Conservation (phyloP, 2,113 vertebrate genomes). For the Camelus bactrianus region DNA sequence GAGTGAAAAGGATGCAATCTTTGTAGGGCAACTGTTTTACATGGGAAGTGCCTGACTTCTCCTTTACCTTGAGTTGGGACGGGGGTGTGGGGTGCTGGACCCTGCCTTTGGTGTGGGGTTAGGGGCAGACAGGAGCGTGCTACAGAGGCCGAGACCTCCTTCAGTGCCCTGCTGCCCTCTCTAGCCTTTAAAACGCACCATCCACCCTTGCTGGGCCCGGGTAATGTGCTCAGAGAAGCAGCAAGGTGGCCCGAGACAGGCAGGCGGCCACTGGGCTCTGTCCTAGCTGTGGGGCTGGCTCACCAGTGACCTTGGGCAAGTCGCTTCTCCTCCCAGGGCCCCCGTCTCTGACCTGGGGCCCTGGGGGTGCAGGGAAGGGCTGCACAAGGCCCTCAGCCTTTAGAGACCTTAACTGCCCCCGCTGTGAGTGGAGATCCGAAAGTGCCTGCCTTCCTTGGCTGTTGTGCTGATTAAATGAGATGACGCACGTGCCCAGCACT, state of each 20-base stretch:
- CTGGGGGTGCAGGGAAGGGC: rapidly evolving
- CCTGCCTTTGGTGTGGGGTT: background rate
- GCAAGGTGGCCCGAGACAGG: rapidly evolving
- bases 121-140: background rate
- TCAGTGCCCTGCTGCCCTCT: background rate
- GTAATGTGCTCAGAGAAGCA: background rate
- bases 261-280: background rate
- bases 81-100: background rate
- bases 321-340: background rate
- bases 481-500: rapidly evolving
- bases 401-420: background rate
- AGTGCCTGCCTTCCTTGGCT: background rate
- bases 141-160: background rate
- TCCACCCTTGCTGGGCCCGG: rapidly evolving
- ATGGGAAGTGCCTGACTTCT: background rate
- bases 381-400: background rate
- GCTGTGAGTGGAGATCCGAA: background rate
- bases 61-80: background rate
- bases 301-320: background rate
- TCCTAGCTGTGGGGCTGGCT: background rate
- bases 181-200: background rate
- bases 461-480: background rate
- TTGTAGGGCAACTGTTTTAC: background rate
- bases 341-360: background rate
- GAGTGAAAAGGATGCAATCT: background rate